Base-by-base conservation (phyloP, 2,888 invertebrate genomes). In the Petrophora chlorosata region DNA sequence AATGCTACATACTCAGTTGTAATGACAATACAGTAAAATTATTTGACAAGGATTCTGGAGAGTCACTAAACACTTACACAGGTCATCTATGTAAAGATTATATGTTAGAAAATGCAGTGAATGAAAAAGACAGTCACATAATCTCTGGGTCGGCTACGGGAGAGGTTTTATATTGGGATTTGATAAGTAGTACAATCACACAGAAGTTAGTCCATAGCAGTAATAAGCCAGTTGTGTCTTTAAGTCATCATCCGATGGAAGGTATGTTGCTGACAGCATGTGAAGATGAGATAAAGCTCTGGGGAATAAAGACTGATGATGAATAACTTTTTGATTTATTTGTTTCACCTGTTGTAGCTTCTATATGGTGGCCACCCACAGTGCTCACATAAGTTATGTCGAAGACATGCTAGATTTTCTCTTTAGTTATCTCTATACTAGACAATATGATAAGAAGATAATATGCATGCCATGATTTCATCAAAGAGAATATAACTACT, bases 71-170 rank as follows among this genome's bases (percentile, higher is more conserved):
- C 41, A 94, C 94, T 44, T 99, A 96, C 72, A 91, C 88, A 12
- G 99, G 98, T 0, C 98, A 99, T 73, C 91, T 91, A 54, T 94
- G 95, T 36, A 94, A 92, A 53, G 96, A 98, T 69, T 96, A 95
- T 77, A 94, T 95, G 66, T 92, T 99, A 29, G 98, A 99, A 82
- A 96, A 96, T 74, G 94, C 95, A 40, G 92, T 98, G 0, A 94
- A 96, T 78, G 91, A 93, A 42, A 95, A 94, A 56, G 99, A 99
- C 76, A 95, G 94, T 33, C 94, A 95, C 63, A 93, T 99, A 30
- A 86, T 99, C 28, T 96, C 97, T 12, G 99, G 99, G 0, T 98
- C 98, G 0, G 95, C 95, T 8, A 95, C 95, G 52, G 99, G 99
- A 0, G 92, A 92, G 61, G 87, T 98, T 3, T 96, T 95, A 88